Percentiles rank a stretch among this genome's conserved stretches.
Conservation (phyloP, 2,113 vertebrate genomes). For the Glareola pratincola region DNA sequence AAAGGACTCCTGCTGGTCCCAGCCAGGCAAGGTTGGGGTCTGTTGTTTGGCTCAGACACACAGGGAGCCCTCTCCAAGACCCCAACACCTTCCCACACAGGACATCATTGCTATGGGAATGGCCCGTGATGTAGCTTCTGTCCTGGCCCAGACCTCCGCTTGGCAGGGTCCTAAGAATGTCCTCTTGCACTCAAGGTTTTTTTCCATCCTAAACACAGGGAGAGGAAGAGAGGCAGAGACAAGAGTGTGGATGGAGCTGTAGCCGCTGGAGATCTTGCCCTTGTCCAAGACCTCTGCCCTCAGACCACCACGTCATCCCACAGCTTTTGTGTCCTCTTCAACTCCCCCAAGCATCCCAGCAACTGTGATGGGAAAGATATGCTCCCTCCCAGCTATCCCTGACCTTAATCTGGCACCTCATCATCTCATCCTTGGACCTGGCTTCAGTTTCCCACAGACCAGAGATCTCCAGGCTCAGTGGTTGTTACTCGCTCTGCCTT, state of each 20-base stretch:
- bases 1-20: not conserved
- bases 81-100: not conserved
- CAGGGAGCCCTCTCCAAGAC: not conserved
- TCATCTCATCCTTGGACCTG: not conserved
- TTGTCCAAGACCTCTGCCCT: not conserved
- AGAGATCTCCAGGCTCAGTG: not conserved
- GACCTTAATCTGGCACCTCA: constrained; percentile 6
- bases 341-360: not conserved
- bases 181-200: not conserved
- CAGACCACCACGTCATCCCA: not conserved
- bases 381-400: not conserved
- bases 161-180: not conserved
- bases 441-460: not conserved
- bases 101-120: not conserved
- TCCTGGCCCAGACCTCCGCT: not conserved
- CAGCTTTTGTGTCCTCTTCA: not conserved
- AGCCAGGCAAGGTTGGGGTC: not conserved
- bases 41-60: not conserved
- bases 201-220: not conserved
- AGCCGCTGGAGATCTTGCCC: not conserved
- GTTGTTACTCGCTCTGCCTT: not conserved
- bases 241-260: not conserved
- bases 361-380: not conserved
- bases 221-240: not conserved
- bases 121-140: not conserved